Base-by-base conservation (phyloP, 2,888 invertebrate genomes). In the Lampropteryx suffumata region DNA sequence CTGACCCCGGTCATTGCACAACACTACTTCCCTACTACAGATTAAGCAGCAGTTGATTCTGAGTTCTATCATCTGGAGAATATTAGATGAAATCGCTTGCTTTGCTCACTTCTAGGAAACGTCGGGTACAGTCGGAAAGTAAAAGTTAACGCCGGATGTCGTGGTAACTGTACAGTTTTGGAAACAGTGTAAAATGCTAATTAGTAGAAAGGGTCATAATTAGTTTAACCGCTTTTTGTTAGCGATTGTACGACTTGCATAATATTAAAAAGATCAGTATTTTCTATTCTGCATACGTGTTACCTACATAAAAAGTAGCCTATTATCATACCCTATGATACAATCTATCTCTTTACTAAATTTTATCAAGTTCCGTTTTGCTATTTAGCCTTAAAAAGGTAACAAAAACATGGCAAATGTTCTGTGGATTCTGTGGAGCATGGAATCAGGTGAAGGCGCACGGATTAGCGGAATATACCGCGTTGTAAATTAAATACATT, bases 191-290 rank as follows among this genome's bases (percentile, higher is more conserved):
- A 34, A 49, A 54, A 61, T 61, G 57, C 34, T 59, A 59, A 61
- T 59, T 55, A 61, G 55, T 55, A 55, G 53, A 56, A 56, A 61
- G 55, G 55, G 49, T 50, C 37, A 27, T 46, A 52, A 57, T 59
- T 24, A 58, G 35, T 50, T 41, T 36, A 26, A 42, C 29, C 30
- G 10, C 30, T 36, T 47, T 24, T 39, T 46, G 39, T 11, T 27
- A 14, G 26, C 11, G 37, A 30, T 46, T 10, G 10, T 39, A 37
- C 26, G 9, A 1, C n/a, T 1, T 11, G 17, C 17, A 33, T 33
- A 33, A 33, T 46, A 40, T 46, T 33, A 7, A 26, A 36, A 37
- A 17, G 21, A 33, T 13, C 8, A n/a, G 11, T 26, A 30, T 12
- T n/a, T n/a, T n/a, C n/a, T n/a, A n/a, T n/a, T n/a, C n/a, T n/a